phyloP scores from a whole-genome alignment of 2,113 vertebrate genomes.

The Mobula hypostoma region DNA sequence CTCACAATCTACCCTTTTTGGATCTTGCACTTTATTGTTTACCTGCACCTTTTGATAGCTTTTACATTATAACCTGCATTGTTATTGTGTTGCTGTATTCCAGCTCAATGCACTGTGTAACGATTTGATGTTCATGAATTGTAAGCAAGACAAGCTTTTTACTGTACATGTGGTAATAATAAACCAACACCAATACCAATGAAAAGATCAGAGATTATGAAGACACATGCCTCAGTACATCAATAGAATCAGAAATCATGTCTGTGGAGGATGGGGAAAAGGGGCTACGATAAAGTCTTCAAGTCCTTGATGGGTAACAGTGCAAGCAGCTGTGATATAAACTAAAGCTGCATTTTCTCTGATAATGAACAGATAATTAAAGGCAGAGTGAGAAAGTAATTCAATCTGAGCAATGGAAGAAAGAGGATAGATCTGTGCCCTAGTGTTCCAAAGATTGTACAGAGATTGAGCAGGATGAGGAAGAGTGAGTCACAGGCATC shows the following conservation, averaged over 20 bases:
- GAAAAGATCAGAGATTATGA: not conserved
- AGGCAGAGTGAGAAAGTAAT: not conserved
- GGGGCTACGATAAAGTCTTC: not conserved
- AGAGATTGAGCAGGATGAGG: not conserved
- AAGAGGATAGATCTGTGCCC: not conserved
- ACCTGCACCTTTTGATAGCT: too few relatives aligned
- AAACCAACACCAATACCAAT: too few relatives aligned
- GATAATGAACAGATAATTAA: not conserved
- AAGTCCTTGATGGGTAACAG: not conserved
- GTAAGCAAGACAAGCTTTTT: too few relatives aligned
- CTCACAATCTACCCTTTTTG: too few relatives aligned
- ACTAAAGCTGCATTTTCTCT: not conserved
- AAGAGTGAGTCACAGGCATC: not conserved
- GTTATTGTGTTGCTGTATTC: too few relatives aligned
- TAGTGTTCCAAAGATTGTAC: not conserved
- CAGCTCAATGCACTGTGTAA: too few relatives aligned
- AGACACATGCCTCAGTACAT: not conserved
- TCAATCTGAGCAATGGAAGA: not conserved
- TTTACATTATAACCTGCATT: too few relatives aligned
- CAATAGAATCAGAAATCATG: not conserved
- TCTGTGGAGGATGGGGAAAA: not conserved
- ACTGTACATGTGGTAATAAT: too few relatives aligned
- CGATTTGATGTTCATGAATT: too few relatives aligned
- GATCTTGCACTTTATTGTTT: too few relatives aligned
- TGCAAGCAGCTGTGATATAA: too few relatives aligned